Evolutionary conservation across 2,113 vertebrate species (phyloP).

Genomic region (Vombatus ursinus): DNA sequence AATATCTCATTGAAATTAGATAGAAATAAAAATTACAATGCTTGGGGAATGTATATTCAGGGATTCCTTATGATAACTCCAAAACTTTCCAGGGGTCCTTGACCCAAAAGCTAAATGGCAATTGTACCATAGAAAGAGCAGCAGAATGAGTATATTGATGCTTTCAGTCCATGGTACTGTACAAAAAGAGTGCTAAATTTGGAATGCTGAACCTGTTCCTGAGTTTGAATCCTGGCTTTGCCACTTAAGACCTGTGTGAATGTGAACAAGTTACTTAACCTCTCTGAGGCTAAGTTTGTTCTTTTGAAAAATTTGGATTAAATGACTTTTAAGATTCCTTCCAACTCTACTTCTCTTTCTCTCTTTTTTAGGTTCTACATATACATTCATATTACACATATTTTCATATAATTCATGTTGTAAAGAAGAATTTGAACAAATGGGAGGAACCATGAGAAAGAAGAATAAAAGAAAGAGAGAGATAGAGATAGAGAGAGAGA

Average conservation of each 20-base stretch:
- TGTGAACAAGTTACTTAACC: not conserved
- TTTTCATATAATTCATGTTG: too few relatives aligned
- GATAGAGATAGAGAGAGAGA: too few relatives aligned
- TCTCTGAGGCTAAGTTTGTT: not conserved
- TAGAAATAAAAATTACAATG: not conserved
- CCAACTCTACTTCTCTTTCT: not conserved
- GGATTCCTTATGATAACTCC: not conserved
- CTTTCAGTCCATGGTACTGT: not conserved
- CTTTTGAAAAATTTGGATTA: not conserved
- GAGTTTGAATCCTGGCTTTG: not conserved
- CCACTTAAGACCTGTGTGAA: not conserved
- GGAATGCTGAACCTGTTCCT: not conserved
- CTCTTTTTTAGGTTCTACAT: too few relatives aligned
- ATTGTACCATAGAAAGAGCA: not conserved
- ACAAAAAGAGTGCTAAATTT: not conserved
- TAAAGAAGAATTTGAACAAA: too few relatives aligned
- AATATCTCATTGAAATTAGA: not conserved
- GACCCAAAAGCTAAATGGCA: not conserved
- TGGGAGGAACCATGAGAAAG: too few relatives aligned
- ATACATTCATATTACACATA: too few relatives aligned
- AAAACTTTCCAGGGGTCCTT: not conserved
- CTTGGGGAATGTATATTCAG: not conserved
- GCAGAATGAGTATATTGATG: not conserved
- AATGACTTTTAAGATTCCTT: not conserved
- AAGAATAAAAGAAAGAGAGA: too few relatives aligned